phyloP scores from a whole-genome alignment of 2,888 invertebrate genomes.

The Aspidiotus destructor region DNA sequence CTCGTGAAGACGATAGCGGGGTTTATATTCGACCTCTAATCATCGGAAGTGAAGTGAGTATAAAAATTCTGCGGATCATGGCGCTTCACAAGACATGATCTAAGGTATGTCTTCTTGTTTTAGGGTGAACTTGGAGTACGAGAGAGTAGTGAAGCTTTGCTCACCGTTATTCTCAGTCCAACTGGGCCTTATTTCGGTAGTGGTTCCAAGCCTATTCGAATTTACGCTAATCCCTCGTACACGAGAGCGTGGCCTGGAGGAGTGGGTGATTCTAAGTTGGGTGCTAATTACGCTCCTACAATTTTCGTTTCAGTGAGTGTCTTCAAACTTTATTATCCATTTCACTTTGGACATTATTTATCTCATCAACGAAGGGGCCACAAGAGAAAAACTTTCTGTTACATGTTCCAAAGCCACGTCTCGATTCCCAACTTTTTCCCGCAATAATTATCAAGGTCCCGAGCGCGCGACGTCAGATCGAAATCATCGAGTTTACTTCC shows the following conservation, averaged over 20 bases:
- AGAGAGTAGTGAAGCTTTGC: conserved; percentile 72
- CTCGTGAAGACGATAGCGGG: conserved; percentile 77
- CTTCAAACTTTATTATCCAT: no score
- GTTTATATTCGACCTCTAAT: conserved; percentile 92
- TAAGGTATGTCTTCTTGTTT: no score
- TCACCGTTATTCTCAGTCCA: conserved; percentile 85
- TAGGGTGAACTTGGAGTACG: conserved; percentile 56
- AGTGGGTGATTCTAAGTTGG: conserved; percentile 88
- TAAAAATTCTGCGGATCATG: no score
- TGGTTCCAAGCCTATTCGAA: conserved; percentile 61
- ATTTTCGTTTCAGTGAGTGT: conserved; percentile 55
- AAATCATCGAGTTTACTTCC: no score
- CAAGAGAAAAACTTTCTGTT: no score
- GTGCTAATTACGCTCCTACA: conserved; percentile 84
- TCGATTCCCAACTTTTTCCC: no score
- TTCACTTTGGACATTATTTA: no score
- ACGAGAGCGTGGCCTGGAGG: conserved; percentile 88
- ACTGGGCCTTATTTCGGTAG: conserved; percentile 80
- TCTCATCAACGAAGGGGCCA: no score
- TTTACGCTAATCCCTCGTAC: conserved; percentile 84
- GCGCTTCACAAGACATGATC: no score
- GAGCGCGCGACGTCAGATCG: no score
- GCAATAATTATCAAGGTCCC: no score
- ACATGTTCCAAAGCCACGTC: no score
- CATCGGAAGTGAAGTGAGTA: conserved; percentile 89